Base-by-base conservation (phyloP, 2,113 vertebrate species). In the Aptenodytes forsteri region DNA sequence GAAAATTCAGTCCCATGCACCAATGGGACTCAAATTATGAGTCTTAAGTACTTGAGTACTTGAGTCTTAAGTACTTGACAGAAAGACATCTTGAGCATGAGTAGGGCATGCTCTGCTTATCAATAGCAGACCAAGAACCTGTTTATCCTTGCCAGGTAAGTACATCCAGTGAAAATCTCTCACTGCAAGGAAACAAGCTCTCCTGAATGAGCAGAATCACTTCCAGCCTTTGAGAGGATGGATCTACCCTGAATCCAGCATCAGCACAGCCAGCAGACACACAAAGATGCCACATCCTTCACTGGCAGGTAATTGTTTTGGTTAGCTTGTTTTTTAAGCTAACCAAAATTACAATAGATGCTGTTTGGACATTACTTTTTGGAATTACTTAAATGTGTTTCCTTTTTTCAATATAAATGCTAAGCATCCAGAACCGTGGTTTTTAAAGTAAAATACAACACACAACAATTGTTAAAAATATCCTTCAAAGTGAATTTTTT, bases 391-490 rank as follows among this genome's bases (percentile, higher is more conserved):
- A 50, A 55, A 59, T 4, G 1, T 50, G 16, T 81, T 81, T 73
- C 16, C 5, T n/a, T 82, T 95, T 69, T n/a, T n/a, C 20, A 17
- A 5, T 62, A 19, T 40, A 61, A 87, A 62, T 66, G n/a, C 6
- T 54, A 55, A 75, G 7, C 42, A 73, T 72, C 9, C 11, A 40
- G 42, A 17, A 61, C 5, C 1, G 0, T 66, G 16, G 0, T 12
- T 62, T 71, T 69, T 19, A 25, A 91, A 89, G 7, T 36, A 55
- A 87, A 75, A 78, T 46, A 30, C 4, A 50, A 8, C 29, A 25
- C 1, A 10, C 25, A 75, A 3, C 7, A 27, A 1, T 29, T 78
- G 3, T 61, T 92, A 32, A 80, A 89, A 84, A 20, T 75, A 15
- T 4, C 18, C 14, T 69, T 89, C 58, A 34, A 55, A 83, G 15